Evolutionary conservation across 2,797 vertebrate species (phyloP).

Genomic region (Acanthurus lineatus): DNA sequence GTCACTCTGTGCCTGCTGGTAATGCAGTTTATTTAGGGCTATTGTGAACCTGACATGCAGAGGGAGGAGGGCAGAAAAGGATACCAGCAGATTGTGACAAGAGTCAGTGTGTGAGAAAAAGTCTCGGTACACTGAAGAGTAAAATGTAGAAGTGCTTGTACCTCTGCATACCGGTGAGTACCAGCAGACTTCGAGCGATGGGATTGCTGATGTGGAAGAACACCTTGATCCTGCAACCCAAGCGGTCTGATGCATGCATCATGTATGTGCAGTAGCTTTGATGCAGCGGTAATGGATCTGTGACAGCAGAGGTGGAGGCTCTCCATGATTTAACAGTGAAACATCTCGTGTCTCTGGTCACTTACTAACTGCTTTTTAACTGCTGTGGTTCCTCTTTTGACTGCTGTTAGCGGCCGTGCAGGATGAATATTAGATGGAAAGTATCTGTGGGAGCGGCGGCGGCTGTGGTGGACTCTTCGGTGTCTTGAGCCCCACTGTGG

Average conservation of each 20-base stretch:
- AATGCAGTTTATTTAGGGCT: too few relatives aligned
- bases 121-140: too few relatives aligned
- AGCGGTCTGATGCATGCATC: slow-evolving; percentile 45
- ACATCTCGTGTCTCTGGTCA: slow-evolving; percentile 17
- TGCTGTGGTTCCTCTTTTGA: slow-evolving; percentile 23
- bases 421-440: slow-evolving; percentile 65
- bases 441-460: slow-evolving; percentile 46
- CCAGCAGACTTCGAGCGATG: too few relatives aligned
- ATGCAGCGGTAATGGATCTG: slow-evolving; percentile 40
- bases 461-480: slow-evolving; percentile 38
- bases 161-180: too few relatives aligned
- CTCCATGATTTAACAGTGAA: slow-evolving; percentile 34
- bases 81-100: too few relatives aligned
- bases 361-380: slow-evolving; percentile 31
- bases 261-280: slow-evolving; percentile 54
- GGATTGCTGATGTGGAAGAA: slow-evolving; percentile 30
- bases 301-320: slow-evolving; percentile 14
- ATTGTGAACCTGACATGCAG: too few relatives aligned
- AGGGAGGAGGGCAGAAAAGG: too few relatives aligned
- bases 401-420: slow-evolving; percentile 31
- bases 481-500: slow-evolving; percentile 49
- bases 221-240: slow-evolving; percentile 31
- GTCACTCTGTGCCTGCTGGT: too few relatives aligned
- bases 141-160: too few relatives aligned
- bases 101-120: too few relatives aligned